Conservation (phyloP, 1,140 invertebrate species). For the Glossosoma conforme region DNA sequence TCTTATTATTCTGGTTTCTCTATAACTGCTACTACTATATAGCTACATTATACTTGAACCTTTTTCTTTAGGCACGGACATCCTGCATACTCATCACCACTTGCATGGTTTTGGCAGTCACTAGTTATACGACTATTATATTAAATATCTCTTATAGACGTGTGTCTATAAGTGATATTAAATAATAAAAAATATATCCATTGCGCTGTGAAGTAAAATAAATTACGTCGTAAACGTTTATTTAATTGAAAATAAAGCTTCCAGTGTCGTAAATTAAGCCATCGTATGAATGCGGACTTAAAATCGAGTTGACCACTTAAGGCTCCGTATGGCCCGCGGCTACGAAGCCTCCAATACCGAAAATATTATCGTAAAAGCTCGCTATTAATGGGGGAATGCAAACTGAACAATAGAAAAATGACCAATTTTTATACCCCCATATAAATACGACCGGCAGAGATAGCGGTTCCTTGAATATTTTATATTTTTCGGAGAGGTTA, state of each 20-base stretch:
- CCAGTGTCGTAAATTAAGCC: neutral
- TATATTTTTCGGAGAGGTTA: neutral
- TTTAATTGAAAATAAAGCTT: neutral
- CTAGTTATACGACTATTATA: no score
- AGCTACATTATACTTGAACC: no score
- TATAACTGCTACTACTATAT: no score
- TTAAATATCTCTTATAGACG: no score
- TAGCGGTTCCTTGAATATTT: no score
- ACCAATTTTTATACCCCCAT: neutral
- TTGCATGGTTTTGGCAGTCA: no score
- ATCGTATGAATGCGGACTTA: conserved; percentile 3
- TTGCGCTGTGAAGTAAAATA: conserved; percentile 9
- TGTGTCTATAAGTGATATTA: no score
- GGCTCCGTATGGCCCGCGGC: neutral
- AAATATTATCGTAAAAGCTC: neutral
- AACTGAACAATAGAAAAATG: neutral
- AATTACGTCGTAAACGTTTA: conserved; percentile 5
- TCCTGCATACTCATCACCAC: no score
- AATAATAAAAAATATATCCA: no score
- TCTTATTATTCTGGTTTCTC: no score
- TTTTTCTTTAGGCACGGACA: no score
- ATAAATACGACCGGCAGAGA: neutral
- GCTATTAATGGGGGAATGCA: neutral
- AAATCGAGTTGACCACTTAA: conserved; percentile 1
- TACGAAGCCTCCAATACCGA: no score